Evolutionary conservation across 2,888 invertebrate species (phyloP), one percentile per base, ranked within the genome.

Genomic region (Acleris laterana): DNA sequence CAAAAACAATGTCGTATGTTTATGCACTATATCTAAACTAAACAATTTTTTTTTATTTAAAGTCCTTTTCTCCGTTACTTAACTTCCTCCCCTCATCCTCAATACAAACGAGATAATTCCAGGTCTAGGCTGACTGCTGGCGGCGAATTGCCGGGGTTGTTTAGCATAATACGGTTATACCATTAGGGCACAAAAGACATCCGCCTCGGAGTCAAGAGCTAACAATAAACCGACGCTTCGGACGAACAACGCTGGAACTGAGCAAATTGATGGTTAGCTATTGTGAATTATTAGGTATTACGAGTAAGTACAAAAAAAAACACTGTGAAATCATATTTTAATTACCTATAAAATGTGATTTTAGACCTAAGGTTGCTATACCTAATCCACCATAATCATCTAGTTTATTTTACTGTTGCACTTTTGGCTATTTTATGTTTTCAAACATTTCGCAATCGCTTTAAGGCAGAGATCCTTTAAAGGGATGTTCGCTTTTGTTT

Each of bases 121-220:
- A 79, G 75, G 77, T 76, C 76, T 74, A 69, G 69, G 72, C 71
- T 81, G 83, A 83, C 83, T 85, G 85, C 83, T 83, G 74, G 72
- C 73, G 77, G 70, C 84, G 88, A 87, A 89, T 89, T 87, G 88
- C 85, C 78, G 71, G 73, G 81, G 79, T 83, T 84, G 84, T 84
- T 89, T 90, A 87, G 88, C 89, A 90, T 90, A 90, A 90, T 88
- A 88, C 83, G 83, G 85, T 83, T 84, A 89, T 89, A 83, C 79
- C 83, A 85, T 87, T 87, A 82, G 70, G 76, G 80, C 81, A 87
- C 83, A 88, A 87, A 85, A 86, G 85, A 82, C 78, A 79, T 75
- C 74, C 73, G 75, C 68, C 69, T 53, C 53, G 19, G 76, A 79
- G 76, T 77, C 76, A 73, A 63, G 69, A 71, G 68, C 69, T 67